phyloP scores from a whole-genome alignment of 2,888 invertebrate genomes.

The Torymus auratus region DNA sequence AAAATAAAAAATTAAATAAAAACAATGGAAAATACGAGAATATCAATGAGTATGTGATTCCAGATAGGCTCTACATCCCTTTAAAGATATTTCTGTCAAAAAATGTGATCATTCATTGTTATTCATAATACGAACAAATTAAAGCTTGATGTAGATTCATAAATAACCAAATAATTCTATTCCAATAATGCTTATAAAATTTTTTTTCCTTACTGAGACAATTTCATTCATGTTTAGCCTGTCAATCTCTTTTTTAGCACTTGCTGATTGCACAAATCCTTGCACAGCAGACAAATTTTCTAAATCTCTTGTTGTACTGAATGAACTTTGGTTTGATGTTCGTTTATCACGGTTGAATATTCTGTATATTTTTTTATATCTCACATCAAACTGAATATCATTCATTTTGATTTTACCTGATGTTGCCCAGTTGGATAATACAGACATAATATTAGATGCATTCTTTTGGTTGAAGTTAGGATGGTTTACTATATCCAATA shows the following conservation, averaged over 20 bases:
- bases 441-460: slow-evolving; percentile 67
- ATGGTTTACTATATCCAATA: slow-evolving; percentile 82
- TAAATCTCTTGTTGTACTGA: not conserved
- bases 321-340: not conserved
- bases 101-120: too few species aligned
- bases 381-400: slow-evolving; percentile 84
- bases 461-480: slow-evolving; percentile 81
- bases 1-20: too few species aligned
- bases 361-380: slow-evolving; percentile 40
- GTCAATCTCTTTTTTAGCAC: slow-evolving; percentile 72
- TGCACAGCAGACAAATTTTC: not conserved
- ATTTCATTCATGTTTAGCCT: slow-evolving; percentile 66
- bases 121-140: too few species aligned
- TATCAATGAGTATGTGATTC: too few species aligned
- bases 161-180: slow-evolving; percentile 3
- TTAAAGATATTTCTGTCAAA: too few species aligned
- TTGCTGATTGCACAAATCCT: slow-evolving; percentile 17
- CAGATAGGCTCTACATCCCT: too few species aligned
- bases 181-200: not conserved
- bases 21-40: too few species aligned
- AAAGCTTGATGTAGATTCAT: not conserved
- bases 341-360: not conserved
- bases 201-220: slow-evolving; percentile 22
- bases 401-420: slow-evolving; percentile 80
- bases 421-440: slow-evolving; percentile 84